phyloP scores from a whole-genome alignment of 2,797 vertebrate genomes.

The Poeciliopsis infans region DNA sequence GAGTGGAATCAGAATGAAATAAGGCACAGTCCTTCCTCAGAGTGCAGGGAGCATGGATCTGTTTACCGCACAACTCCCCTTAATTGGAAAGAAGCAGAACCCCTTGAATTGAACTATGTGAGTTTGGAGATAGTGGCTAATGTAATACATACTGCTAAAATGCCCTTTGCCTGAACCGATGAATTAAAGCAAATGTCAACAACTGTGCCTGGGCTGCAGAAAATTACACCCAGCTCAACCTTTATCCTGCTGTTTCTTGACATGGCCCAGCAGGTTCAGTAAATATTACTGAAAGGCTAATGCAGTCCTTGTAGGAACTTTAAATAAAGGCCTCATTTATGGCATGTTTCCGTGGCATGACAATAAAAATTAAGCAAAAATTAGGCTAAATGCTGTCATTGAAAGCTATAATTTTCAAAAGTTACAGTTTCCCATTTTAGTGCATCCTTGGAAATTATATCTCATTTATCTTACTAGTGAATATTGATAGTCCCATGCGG shows the following conservation, averaged over 20 bases:
- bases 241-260: conserved; percentile 48
- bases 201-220: conserved; percentile 44
- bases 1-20: conserved; percentile 67
- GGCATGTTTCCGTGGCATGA: conserved; percentile 10
- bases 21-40: conserved; percentile 59
- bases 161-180: conserved; percentile 48
- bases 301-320: conserved; percentile 25
- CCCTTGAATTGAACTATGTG: conserved; percentile 63
- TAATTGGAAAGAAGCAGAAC: conserved; percentile 72
- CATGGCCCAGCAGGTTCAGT: conserved; percentile 51
- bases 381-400: conserved; percentile 21
- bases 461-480: not conserved
- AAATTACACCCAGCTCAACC: conserved; percentile 49
- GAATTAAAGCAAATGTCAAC: conserved; percentile 62
- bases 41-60: conserved; percentile 56
- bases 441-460: no score
- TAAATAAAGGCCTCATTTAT: conserved; percentile 48
- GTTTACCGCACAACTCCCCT: conserved; percentile 65
- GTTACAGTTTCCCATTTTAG: not conserved
- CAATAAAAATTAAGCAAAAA: conserved; percentile 5
- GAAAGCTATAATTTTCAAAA: conserved; percentile 9
- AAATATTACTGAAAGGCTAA: conserved; percentile 51
- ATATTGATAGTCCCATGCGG: not conserved
- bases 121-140: conserved; percentile 76
- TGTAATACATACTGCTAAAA: conserved; percentile 66